These are phyloP conservation scores for Mustelus asterias DNA, from an alignment of 2,113 vertebrate species.

Conservation along the genomic window DNA sequence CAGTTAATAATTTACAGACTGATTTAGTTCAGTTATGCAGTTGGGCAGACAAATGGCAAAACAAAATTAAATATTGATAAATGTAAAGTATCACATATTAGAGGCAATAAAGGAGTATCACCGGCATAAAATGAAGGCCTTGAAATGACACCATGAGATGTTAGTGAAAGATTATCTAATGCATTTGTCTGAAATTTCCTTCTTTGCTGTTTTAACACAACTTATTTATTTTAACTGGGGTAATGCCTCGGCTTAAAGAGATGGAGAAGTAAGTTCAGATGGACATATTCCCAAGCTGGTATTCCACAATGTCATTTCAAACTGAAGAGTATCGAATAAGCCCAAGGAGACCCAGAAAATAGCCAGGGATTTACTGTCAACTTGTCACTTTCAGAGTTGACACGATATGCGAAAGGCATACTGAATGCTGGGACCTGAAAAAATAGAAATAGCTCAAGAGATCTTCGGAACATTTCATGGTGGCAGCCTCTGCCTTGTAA, in stretches of 20 bases:
- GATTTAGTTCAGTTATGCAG: background rate
- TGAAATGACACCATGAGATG: background rate
- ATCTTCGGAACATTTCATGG: background rate
- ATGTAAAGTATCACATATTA: conserved; percentile 8
- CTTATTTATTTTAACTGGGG: background rate
- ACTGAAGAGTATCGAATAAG: background rate
- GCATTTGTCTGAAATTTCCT: background rate
- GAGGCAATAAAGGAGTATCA: background rate
- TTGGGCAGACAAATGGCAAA: conserved; percentile 17
- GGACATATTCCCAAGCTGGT: background rate
- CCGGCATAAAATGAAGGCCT: background rate
- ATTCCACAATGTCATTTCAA: background rate
- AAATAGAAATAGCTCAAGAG: background rate
- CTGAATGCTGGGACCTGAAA: background rate
- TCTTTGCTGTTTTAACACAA: background rate
- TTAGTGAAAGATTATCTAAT: background rate
- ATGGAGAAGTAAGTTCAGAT: background rate
- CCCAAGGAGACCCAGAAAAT: background rate
- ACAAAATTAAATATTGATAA: background rate
- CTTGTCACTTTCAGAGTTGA: background rate
- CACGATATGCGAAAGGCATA: background rate
- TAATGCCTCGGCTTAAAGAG: background rate
- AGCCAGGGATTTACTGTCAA: background rate
- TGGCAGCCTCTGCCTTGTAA: background rate
- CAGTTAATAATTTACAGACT: background rate